Conservation (phyloP, 2,888 invertebrate species). For the Ditula angustiorana region DNA sequence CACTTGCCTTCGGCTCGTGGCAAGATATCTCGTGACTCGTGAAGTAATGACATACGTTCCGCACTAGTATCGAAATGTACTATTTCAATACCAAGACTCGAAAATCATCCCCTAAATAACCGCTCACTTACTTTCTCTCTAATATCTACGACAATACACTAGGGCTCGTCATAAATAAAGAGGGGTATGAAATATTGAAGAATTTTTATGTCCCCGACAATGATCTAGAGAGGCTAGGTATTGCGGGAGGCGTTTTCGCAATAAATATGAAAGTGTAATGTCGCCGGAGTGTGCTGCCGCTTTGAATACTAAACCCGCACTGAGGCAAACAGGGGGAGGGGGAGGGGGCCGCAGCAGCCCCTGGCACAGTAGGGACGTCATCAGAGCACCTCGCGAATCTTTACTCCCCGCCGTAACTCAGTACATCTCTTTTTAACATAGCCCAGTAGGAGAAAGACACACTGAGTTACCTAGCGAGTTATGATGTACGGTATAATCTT, state of each 20-base stretch:
- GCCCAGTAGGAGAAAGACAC: no score
- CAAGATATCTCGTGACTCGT: no score
- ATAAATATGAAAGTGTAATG: constrained; percentile 83
- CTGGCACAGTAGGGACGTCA: constrained; percentile 15
- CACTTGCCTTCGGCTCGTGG: no score
- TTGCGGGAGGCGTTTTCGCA: constrained; percentile 74
- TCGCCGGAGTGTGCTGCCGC: constrained; percentile 74
- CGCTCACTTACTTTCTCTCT: not conserved
- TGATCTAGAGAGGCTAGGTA: constrained; percentile 51
- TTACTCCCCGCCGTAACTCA: no score
- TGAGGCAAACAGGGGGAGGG: constrained; percentile 59
- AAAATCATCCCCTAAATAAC: not conserved
- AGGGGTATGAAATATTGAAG: constrained; percentile 37
- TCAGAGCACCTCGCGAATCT: no score
- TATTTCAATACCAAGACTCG: not conserved
- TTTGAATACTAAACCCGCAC: constrained; percentile 82
- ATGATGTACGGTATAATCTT: no score
- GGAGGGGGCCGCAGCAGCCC: constrained; percentile 57
- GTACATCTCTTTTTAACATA: no score
- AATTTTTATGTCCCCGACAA: constrained; percentile 41
- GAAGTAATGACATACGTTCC: no score
- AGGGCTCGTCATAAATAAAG: constrained; percentile 22
- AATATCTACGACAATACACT: not conserved
- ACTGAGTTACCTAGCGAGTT: no score
- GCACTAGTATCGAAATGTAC: no score